Evolutionary conservation across 2,888 invertebrate species (phyloP).

Genomic region (Lochmaea capreae): DNA sequence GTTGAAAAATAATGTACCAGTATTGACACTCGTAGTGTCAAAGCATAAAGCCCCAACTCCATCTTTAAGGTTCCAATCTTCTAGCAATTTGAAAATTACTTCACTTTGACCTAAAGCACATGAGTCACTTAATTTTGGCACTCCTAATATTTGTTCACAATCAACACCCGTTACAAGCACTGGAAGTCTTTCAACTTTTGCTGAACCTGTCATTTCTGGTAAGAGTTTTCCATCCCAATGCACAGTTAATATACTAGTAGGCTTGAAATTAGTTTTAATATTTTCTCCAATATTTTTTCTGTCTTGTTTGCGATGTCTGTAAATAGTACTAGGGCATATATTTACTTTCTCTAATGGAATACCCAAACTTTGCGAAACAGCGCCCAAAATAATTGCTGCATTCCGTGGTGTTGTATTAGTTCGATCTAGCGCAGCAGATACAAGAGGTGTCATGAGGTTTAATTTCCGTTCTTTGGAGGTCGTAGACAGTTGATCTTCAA

Average conservation of each 20-base stretch:
- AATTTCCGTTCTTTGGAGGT: background rate
- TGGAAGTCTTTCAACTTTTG: conserved; percentile 25
- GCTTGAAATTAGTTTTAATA: background rate
- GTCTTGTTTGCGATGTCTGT: conserved; percentile 7
- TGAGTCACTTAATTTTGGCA: conserved; percentile 23
- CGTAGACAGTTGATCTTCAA: too few relatives aligned
- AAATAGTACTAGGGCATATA: conserved; percentile 3
- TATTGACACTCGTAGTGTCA: conserved; percentile 22
- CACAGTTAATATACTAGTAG: background rate
- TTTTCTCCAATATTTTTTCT: conserved; percentile 14
- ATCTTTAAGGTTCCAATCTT: conserved; percentile 25
- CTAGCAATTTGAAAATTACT: conserved; percentile 13
- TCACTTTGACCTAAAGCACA: conserved; percentile 20
- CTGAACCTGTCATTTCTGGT: background rate
- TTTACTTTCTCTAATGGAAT: conserved; percentile 1
- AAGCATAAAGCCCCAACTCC: conserved; percentile 29
- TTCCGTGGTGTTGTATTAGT: background rate
- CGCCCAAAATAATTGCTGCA: conserved; percentile 11
- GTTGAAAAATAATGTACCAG: conserved; percentile 6
- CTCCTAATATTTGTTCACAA: conserved; percentile 28
- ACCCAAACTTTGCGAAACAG: background rate
- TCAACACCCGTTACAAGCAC: conserved; percentile 15
- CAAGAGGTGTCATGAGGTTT: background rate
- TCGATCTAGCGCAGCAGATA: conserved; percentile 12
- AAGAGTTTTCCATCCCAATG: conserved; percentile 31